These are phyloP conservation scores for Gambusia holbrooki DNA, from an alignment of 2,113 vertebrate species.

Conservation along the genomic window DNA sequence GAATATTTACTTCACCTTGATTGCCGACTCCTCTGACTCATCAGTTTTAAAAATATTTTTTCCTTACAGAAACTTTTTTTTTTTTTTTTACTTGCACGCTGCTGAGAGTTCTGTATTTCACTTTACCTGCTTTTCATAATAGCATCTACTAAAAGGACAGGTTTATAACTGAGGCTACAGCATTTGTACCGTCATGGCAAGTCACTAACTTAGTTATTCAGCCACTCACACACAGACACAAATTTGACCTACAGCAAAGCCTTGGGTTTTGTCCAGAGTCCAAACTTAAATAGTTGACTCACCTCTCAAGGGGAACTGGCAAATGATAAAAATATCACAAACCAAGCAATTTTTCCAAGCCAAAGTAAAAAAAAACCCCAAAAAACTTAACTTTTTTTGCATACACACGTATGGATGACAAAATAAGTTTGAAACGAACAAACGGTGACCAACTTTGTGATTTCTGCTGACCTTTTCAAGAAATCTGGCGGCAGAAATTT, in stretches of 20 bases:
- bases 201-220: not conserved
- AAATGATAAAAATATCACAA: not conserved
- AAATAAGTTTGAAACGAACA: not conserved
- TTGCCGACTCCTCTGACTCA: not conserved
- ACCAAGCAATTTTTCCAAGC: not conserved
- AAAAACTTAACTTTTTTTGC: no score
- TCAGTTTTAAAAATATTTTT: not conserved
- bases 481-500: not conserved
- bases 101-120: not conserved
- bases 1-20: not conserved
- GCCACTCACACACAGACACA: not conserved
- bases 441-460: not conserved
- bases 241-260: not conserved
- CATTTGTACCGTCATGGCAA: not conserved
- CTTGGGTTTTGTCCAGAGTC: not conserved
- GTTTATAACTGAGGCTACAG: not conserved
- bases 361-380: not conserved
- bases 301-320: not conserved
- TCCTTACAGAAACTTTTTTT: not conserved
- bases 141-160: not conserved
- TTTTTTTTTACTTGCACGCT: not conserved
- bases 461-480: not conserved
- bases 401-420: not conserved
- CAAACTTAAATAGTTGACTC: not conserved
- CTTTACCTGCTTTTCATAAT: no score